Evolutionary conservation across 2,797 vertebrate genomes (phyloP), one percentile per base, ranked within the genome.

Genomic region (Echiichthys vipera): DNA sequence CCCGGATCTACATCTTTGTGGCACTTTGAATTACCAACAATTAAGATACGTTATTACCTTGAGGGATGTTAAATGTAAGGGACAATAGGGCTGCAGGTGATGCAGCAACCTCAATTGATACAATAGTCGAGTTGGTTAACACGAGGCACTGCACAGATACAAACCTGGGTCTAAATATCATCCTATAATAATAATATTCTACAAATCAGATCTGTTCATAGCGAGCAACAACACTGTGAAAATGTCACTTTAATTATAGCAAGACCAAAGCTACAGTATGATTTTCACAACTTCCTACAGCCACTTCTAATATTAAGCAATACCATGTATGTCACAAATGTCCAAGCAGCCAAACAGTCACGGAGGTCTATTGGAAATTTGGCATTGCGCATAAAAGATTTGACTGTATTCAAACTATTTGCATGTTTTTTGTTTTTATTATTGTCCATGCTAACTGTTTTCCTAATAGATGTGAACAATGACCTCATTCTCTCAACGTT

Each of bases 401-500:
- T 5, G 37, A 32, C 32, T 57, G 12, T 54, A 7, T 18, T 58
- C 7, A 34, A 11, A 6, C 30, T n/a, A n/a, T 46, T 5, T 45
- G 37, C 15, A 9, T 25, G 1, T 24, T 65, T 54, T 25, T 29
- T n/a, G 3, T 49, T 63, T 71, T 36, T 24, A 49, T 18, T 12
- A 55, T 54, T 10, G 0, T n/a, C 24, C 6, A 37, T 30, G 46
- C 11, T 32, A 42, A 39, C 13, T 34, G 22, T 57, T 34, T 34
- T 10, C 2, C 20, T 18, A 5, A 55, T 24, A 18, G 6, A 30
- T 68, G 25, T 66, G 12, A 67, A 27, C 37, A 40, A 25, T 64
- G 32, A 57, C 7, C 25, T 29, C 4, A 43, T 18, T 37, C 27
- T 61, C 18, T 71, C 17, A 22, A 24, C 83, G n/a, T 77, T 30